Percentiles rank a stretch among this genome's conserved stretches.
Evolutionary conservation across 2,888 invertebrate genomes (phyloP).

Genomic region (Eubasilissa splendida): DNA sequence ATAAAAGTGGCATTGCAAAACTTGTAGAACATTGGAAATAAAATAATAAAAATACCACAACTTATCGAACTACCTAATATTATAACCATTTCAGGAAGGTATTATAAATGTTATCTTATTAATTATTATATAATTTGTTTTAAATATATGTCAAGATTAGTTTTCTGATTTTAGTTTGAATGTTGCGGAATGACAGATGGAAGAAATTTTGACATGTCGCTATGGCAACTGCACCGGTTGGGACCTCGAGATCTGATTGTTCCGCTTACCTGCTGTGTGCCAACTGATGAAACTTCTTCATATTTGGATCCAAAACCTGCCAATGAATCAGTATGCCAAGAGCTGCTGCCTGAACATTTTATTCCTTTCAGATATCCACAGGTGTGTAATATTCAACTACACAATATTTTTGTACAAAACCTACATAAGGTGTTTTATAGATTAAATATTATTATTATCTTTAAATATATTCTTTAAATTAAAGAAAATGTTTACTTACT

Average conservation of each 20-base stretch:
- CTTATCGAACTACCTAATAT: too few species aligned
- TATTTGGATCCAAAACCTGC: slow-evolving; percentile 84
- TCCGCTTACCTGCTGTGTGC: slow-evolving; percentile 82
- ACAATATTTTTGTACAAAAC: too few species aligned
- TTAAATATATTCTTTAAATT: too few species aligned
- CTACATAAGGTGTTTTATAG: too few species aligned
- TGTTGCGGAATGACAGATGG: slow-evolving; percentile 87
- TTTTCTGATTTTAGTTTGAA: slow-evolving; percentile 73
- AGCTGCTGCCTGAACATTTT: slow-evolving; percentile 72
- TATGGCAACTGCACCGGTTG: slow-evolving; percentile 84
- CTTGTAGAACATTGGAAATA: too few species aligned
- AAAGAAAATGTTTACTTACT: too few species aligned
- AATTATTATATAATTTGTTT: not conserved
- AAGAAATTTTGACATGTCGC: slow-evolving; percentile 85
- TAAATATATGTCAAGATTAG: not conserved
- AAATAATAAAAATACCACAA: too few species aligned
- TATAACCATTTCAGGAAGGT: too few species aligned
- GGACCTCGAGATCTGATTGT: slow-evolving; percentile 80
- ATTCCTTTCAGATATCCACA: slow-evolving; percentile 74
- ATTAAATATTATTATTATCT: too few species aligned
- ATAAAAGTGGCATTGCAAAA: too few species aligned
- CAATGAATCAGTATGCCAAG: slow-evolving; percentile 82
- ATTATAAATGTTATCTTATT: not conserved
- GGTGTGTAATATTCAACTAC: slow-evolving; percentile 64
- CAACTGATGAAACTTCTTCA: slow-evolving; percentile 72